These are phyloP conservation scores for Urosaurus nigricauda DNA, from an alignment of 2,797 vertebrate genomes.

Conservation along the genomic window DNA sequence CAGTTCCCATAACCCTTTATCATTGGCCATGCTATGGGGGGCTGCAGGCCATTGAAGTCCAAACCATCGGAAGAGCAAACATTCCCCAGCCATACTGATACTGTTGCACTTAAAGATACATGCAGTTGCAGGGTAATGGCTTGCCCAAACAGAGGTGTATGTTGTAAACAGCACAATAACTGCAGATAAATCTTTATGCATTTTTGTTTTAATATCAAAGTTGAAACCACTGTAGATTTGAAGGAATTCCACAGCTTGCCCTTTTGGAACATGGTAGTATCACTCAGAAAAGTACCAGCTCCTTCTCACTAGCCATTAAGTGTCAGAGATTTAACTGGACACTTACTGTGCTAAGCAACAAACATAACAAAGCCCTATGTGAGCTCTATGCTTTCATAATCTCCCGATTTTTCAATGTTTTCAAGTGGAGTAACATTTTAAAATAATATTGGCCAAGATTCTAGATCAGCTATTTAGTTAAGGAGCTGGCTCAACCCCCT, in stretches of 20 bases:
- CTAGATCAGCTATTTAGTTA: too few species aligned
- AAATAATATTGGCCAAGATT: too few species aligned
- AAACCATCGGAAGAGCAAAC: not conserved
- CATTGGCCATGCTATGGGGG: not conserved
- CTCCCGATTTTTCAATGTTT: not conserved
- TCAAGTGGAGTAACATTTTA: not conserved
- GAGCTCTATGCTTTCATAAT: not conserved
- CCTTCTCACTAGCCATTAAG: not conserved
- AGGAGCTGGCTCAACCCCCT: too few species aligned
- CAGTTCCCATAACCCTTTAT: not conserved
- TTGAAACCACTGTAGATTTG: not conserved
- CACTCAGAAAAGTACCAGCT: not conserved
- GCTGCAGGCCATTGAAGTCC: not conserved
- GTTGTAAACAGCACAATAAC: not conserved
- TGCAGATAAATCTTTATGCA: not conserved
- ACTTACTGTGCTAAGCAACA: not conserved
- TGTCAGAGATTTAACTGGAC: not conserved
- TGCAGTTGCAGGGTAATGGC: not conserved
- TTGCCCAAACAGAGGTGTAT: not conserved
- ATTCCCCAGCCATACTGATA: not conserved
- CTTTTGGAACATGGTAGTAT: not conserved
- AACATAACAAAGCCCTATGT: not conserved
- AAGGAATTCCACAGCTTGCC: not conserved
- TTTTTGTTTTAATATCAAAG: not conserved
- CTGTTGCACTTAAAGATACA: not conserved